Base-by-base conservation (phyloP, 2,888 invertebrate genomes). In the Proisotoma minuta region DNA sequence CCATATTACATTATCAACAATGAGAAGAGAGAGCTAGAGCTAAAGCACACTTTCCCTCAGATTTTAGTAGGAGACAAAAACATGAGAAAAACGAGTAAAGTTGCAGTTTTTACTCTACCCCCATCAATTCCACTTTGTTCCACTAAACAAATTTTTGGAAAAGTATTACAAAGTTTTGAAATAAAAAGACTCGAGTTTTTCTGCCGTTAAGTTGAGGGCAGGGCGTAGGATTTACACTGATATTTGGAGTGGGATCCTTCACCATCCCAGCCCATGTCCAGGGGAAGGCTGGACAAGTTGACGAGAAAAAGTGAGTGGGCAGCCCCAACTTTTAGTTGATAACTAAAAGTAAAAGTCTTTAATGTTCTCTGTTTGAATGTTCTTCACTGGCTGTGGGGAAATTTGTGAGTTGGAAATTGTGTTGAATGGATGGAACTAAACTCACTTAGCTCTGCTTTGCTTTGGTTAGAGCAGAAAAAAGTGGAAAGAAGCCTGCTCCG, bases 81-180 rank as follows among this genome's bases (percentile, higher is more conserved):
- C 15, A 34, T 15, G n/a, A n/a, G 34, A 34, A 34, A 34, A 34
- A 34, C 34, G 34, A 15, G 34, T 8, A 34, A 34, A 34, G 34
- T 34, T 34, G 8, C 34, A 34, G 34, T 34, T 34, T 34, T 34
- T 34, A 34, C 34, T 34, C 34, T 15, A 34, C 15, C 15, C 34
- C 34, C 34, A 34, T 34, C 34, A 34, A 34, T 34, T 34, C 34
- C 34, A 34, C 34, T 69, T 69, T 60, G 65, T 69, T 66, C 65
- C 65, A 58, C 60, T 64, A 62, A 66, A 68, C 65, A 68, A 65
- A 70, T 71, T 66, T 67, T 53, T 59, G 40, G 60, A 63, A 63
- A 62, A 66, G 65, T 66, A 60, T 57, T 49, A 43, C 20, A 69
- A 70, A 70, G 65, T 70, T 70, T 65, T 56, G 65, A 70, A 70